Conservation (phyloP, 2,113 vertebrate genomes). For the Microtus ochrogaster region DNA sequence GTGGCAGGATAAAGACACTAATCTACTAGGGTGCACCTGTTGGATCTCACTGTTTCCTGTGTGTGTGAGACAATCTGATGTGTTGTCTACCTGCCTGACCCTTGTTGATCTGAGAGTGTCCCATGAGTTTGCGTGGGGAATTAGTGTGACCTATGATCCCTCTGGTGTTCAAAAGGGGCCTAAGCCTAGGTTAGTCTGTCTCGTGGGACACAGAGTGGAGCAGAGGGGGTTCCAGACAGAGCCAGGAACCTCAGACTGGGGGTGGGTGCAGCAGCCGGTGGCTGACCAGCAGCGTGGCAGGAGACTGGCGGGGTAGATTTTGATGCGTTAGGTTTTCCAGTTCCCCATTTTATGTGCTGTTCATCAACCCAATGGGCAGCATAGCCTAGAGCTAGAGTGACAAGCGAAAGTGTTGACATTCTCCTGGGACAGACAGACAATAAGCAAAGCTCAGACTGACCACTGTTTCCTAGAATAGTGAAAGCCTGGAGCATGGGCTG, state of each 20-base stretch:
- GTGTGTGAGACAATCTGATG: not conserved
- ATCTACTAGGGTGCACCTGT: not conserved
- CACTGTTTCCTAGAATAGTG: not conserved
- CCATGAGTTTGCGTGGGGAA: not conserved
- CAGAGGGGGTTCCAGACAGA: not conserved
- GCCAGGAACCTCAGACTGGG: not conserved
- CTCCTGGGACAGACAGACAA: not conserved
- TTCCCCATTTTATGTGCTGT: not conserved
- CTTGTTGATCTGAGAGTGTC: not conserved
- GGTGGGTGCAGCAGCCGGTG: too few relatives aligned
- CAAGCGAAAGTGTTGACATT: not conserved
- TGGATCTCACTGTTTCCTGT: too few relatives aligned
- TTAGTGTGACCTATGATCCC: not conserved
- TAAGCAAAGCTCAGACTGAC: not conserved
- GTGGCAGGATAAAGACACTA: too few relatives aligned
- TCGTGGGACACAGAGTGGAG: not conserved
- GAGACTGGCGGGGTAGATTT: not conserved
- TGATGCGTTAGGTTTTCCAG: not conserved
- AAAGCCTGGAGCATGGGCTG: not conserved
- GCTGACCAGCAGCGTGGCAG: not conserved
- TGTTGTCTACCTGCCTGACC: not conserved
- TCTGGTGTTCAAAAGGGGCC: not conserved
- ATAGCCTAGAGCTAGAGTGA: not conserved
- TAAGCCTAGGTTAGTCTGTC: not conserved
- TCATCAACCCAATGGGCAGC: too few relatives aligned